A percentile compares a stretch with the other conserved stretches of the same genome.
These are phyloP conservation scores for Oasisia sp. DNA, from an alignment of 2,888 invertebrate species.

Conservation along the genomic window DNA sequence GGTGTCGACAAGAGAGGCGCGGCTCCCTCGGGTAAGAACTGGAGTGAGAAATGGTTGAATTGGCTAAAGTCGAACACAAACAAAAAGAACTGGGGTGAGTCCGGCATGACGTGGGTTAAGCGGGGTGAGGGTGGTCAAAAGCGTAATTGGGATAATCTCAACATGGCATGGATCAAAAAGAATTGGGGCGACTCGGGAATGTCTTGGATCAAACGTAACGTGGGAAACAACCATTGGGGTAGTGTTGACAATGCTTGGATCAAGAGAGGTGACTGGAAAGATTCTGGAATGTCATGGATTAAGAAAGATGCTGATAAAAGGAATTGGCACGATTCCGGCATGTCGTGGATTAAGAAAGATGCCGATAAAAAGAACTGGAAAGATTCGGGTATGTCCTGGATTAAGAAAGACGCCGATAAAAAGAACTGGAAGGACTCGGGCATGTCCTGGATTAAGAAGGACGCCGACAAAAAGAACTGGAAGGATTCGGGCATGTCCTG, in stretches of 20 bases:
- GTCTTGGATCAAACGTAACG: slow-evolving; percentile 33
- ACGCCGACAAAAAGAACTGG: slow-evolving; percentile 9
- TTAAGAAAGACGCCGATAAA: neutral
- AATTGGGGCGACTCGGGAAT: slow-evolving; percentile 34
- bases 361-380: slow-evolving; percentile 21
- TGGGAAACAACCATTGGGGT: slow-evolving; percentile 35
- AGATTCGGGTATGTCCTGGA: slow-evolving; percentile 26
- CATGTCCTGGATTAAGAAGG: slow-evolving; percentile 21
- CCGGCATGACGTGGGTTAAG: slow-evolving; percentile 40
- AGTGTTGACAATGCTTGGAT: slow-evolving; percentile 38
- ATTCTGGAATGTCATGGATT: slow-evolving; percentile 35
- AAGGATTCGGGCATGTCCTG: slow-evolving; percentile 20
- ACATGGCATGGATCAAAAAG: slow-evolving; percentile 40
- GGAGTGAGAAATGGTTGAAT: slow-evolving; percentile 32
- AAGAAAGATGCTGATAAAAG: slow-evolving; percentile 26
- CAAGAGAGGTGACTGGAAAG: slow-evolving; percentile 34
- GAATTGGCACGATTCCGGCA: slow-evolving; percentile 24
- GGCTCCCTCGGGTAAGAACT: neutral
- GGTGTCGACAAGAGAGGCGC: neutral
- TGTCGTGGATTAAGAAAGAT: slow-evolving; percentile 23
- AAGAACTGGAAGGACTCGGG: slow-evolving; percentile 22
- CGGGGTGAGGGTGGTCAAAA: slow-evolving; percentile 33
- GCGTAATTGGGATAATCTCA: slow-evolving; percentile 36
- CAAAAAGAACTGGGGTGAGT: slow-evolving; percentile 35
- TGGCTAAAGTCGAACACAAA: slow-evolving; percentile 39